Evolutionary conservation across 2,888 invertebrate genomes (phyloP).

Genomic region (Ethmia dodecea): DNA sequence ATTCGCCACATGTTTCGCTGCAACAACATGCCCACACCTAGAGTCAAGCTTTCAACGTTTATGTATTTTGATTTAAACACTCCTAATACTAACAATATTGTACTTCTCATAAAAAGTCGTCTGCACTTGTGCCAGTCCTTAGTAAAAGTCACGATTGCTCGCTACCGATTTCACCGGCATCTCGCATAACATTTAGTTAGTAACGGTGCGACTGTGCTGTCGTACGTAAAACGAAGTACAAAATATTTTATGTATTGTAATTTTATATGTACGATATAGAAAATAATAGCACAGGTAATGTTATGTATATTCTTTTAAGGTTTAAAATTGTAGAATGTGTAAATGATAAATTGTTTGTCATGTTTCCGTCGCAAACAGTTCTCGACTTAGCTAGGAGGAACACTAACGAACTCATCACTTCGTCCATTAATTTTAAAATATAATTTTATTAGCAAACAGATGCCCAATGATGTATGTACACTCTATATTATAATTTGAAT

Average conservation of each 20-base stretch:
- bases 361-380: constrained; percentile 74
- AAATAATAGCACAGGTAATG: constrained; percentile 64
- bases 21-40: not conserved
- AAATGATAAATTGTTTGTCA: constrained; percentile 60
- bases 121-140: constrained; percentile 16
- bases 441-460: constrained; percentile 70
- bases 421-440: constrained; percentile 76
- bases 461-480: constrained; percentile 65
- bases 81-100: constrained; percentile 58
- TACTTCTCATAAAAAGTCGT: constrained; percentile 63
- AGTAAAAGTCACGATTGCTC: constrained; percentile 2
- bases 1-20: not conserved
- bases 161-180: constrained; percentile 29
- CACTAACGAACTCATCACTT: constrained; percentile 76
- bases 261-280: constrained; percentile 70
- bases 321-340: constrained; percentile 51
- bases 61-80: not conserved
- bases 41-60: not conserved
- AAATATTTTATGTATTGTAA: constrained; percentile 76
- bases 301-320: constrained; percentile 68
- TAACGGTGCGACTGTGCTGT: constrained; percentile 58
- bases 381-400: constrained; percentile 69
- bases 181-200: constrained; percentile 49
- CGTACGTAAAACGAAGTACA: constrained; percentile 74
- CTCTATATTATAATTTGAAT: constrained; percentile 55